These are phyloP conservation scores for Taeniopygia guttata DNA, from an alignment of 2,797 vertebrate genomes.

Conservation along the genomic window DNA sequence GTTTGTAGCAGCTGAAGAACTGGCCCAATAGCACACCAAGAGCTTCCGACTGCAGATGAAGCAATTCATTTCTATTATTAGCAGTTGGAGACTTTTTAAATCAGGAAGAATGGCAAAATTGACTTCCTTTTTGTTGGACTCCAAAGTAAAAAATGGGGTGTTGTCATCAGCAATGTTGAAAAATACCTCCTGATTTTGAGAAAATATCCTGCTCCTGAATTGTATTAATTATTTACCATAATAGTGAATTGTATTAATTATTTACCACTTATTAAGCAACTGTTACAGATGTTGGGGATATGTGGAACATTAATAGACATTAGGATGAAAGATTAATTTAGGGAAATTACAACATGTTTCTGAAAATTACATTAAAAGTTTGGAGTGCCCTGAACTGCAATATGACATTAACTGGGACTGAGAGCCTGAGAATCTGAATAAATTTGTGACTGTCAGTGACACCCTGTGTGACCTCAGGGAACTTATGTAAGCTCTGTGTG, in stretches of 20 bases:
- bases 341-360: neutral
- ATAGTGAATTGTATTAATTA: neutral
- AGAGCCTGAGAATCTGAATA: constrained; percentile 30
- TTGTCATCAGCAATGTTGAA: neutral
- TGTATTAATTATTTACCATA: neutral
- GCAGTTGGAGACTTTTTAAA: constrained; percentile 23
- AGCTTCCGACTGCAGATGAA: constrained; percentile 56
- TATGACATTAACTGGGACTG: neutral
- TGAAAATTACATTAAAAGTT: neutral
- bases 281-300: neutral
- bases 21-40: constrained; percentile 29
- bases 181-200: neutral
- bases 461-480: constrained; percentile 21
- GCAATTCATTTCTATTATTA: constrained; percentile 52
- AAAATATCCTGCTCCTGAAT: neutral
- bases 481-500: constrained; percentile 19
- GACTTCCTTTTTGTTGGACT: constrained; percentile 40
- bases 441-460: constrained; percentile 29
- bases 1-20: constrained; percentile 4
- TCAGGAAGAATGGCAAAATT: constrained; percentile 54
- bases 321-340: neutral
- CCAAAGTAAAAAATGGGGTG: constrained; percentile 4
- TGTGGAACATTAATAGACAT: neutral
- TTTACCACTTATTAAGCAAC: neutral
- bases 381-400: neutral